Evolutionary conservation across 2,797 vertebrate species (phyloP), one percentile per base, ranked within the genome.

Genomic region (Lithobates sylvaticus): DNA sequence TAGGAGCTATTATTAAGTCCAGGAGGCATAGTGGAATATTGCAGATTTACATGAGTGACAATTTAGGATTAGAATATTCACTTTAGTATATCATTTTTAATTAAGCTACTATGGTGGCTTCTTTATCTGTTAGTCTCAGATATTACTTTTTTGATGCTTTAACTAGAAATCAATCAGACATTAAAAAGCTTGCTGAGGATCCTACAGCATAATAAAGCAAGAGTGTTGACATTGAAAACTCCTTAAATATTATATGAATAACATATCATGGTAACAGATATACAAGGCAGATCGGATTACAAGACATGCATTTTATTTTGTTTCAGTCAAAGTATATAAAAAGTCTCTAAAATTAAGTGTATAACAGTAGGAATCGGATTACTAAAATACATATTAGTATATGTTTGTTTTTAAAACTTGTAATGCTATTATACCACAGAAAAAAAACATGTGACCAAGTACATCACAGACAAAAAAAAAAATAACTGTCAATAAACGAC

Each of bases 191-290:
- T n/a, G 6, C 65, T 79, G 87, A 84, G 32, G 89, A 81, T 90
- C 90, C 74, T 71, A 84, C 16, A 88, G 29, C 12, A 89, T 78
- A 85, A 92, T 90, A 90, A 88, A 85, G 5, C 78, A 84, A 88
- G 75, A 89, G 91, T 88, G 76, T 47, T 90, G 70, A 91, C 81
- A 89, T 90, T 88, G 90, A 87, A 47, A 89, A 18, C 2, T 32
- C 71, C 87, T 75, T 84, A 91, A 90, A 90, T 82, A 67, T 90
- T 89, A 91, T 78, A 88, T 21, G 70, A 92, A 87, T 70, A 79
- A 87, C 91, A 90, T 91, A 90, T 85, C 81, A 91, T 84, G 91
- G 88, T 88, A 84, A 7, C 36, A 83, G 58, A 88, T 85, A 91
- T 23, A 18, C 34, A 26, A 34, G 18, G 69, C 18, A 8, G 32